These are phyloP conservation scores for Orientallactaga bullata DNA, from an alignment of 2,113 vertebrate species.

Conservation along the genomic window DNA sequence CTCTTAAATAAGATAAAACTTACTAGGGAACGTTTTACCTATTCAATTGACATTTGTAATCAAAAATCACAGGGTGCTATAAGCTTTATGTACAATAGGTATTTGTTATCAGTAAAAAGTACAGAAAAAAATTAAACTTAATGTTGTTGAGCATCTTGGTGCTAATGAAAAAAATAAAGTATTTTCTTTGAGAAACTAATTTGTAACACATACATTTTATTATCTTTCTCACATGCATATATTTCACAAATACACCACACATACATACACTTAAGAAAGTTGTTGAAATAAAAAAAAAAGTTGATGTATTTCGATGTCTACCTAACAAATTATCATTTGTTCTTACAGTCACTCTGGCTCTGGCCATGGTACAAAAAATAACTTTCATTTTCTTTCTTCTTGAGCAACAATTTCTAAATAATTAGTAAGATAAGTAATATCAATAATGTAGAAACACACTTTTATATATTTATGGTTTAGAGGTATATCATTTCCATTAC, in stretches of 20 bases:
- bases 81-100: neutral
- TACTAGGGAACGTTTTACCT: no score
- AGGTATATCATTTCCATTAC: neutral
- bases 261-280: neutral
- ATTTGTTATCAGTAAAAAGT: neutral
- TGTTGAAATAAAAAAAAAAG: neutral
- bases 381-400: neutral
- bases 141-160: neutral
- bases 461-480: neutral
- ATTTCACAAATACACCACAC: neutral
- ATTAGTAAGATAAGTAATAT: neutral
- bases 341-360: neutral
- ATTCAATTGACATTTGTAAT: neutral
- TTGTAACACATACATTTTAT: neutral
- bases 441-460: neutral
- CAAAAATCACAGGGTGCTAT: neutral
- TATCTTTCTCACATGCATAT: neutral
- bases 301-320: neutral
- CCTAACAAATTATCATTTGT: neutral
- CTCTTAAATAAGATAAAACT: neutral
- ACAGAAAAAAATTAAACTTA: neutral
- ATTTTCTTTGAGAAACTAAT: neutral
- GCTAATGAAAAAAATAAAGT: neutral
- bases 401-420: slow-evolving; percentile 21
- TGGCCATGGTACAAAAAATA: neutral